phyloP scores from a whole-genome alignment of 2,888 invertebrate species.

The Tortrix viridana region DNA sequence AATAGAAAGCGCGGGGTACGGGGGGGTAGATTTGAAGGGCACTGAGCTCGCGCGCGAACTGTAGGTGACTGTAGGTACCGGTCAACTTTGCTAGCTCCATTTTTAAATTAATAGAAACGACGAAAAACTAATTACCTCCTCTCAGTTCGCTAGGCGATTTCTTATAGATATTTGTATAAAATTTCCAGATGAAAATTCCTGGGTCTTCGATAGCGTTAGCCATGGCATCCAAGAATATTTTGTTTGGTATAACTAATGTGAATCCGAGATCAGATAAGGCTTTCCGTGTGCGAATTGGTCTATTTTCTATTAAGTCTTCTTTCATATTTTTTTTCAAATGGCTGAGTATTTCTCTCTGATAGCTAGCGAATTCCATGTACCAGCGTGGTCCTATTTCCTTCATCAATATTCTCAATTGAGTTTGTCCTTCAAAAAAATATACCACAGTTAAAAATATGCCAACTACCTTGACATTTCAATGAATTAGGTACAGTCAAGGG shows the following conservation, averaged over 20 bases:
- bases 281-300: slow-evolving; percentile 60
- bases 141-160: slow-evolving; percentile 61
- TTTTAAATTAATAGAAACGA: neutral
- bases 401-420: slow-evolving; percentile 52
- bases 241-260: slow-evolving; percentile 57
- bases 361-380: slow-evolving; percentile 68
- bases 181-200: slow-evolving; percentile 75
- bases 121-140: slow-evolving; percentile 48
- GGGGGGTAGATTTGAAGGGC: too few species aligned
- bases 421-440: slow-evolving; percentile 51
- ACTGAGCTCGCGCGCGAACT: too few species aligned
- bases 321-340: slow-evolving; percentile 63
- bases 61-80: too few species aligned
- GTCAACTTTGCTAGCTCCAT: too few species aligned
- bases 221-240: slow-evolving; percentile 65
- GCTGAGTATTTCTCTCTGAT: slow-evolving; percentile 58
- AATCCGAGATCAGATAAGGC: slow-evolving; percentile 66
- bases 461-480: too few species aligned
- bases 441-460: too few species aligned
- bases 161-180: slow-evolving; percentile 66
- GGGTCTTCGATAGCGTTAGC: slow-evolving; percentile 60
- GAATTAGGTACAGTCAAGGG: too few species aligned
- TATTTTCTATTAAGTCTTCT: slow-evolving; percentile 70
- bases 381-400: slow-evolving; percentile 67
- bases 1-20: too few species aligned